Percentiles rank a stretch among this genome's conserved stretches.
These are phyloP conservation scores for Dysidea cf. avara DNA, from an alignment of 37 sponge, comb jelly and placozoan genomes.

Conservation along the genomic window DNA sequence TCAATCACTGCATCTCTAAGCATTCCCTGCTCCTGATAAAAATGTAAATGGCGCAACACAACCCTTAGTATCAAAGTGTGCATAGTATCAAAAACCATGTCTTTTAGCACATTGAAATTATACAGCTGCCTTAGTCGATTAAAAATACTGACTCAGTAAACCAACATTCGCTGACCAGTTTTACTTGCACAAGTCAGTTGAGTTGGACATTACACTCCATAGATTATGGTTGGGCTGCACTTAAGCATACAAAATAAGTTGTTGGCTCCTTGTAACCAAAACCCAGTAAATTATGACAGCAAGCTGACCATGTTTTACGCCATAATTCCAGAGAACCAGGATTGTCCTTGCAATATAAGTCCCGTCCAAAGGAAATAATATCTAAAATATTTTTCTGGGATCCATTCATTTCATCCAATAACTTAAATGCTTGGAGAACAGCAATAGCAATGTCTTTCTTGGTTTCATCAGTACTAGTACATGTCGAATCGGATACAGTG, in stretches of 20 bases:
- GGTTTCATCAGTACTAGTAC: no score
- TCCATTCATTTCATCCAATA: conserved; percentile 1
- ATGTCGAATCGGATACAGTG: no score
- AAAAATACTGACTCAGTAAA: conserved; percentile 12
- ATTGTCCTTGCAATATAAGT: conserved; percentile 17
- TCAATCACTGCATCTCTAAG: not conserved
- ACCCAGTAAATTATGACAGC: not conserved
- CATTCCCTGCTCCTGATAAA: no score
- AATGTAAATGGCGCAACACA: no score
- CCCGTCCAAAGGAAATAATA: conserved; percentile 2
- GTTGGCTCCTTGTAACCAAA: conserved; percentile 8
- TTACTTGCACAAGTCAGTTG: no score
- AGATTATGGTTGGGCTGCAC: not conserved
- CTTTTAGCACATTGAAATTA: no score
- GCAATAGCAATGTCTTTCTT: not conserved
- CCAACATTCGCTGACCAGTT: conserved; percentile 18
- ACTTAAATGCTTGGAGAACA: conserved; percentile 9
- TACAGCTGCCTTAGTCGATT: not conserved
- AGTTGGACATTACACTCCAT: no score
- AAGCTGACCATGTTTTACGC: conserved; percentile 16
- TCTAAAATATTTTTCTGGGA: conserved; percentile 11
- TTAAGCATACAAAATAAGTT: conserved; percentile 9
- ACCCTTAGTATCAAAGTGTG: not conserved
- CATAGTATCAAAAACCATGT: conserved; percentile 39
- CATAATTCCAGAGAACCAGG: not conserved